Evolutionary conservation across 2,797 vertebrate species (phyloP).

Genomic region (Aulostomus chinensis): DNA sequence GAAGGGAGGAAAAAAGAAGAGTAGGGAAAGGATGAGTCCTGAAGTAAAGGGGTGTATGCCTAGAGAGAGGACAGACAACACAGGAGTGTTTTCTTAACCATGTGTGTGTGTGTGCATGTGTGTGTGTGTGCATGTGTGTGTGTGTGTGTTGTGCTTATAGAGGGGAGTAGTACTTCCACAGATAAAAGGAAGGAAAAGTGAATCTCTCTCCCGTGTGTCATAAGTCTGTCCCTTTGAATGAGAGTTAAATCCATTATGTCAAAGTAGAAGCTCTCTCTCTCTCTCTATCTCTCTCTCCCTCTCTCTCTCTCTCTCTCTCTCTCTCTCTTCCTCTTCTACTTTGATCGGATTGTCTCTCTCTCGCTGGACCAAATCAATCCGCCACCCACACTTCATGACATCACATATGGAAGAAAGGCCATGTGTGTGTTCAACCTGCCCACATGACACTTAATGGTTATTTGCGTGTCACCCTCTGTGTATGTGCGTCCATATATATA

Average conservation of each 20-base stretch:
- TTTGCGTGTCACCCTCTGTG: constrained; percentile 12
- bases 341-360: constrained; percentile 68
- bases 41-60: constrained; percentile 1
- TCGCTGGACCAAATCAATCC: constrained; percentile 61
- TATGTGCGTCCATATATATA: neutral
- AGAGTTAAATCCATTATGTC: constrained; percentile 73
- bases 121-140: constrained; percentile 10
- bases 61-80: neutral
- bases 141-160: neutral
- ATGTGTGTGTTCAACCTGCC: constrained; percentile 28
- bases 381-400: constrained; percentile 54
- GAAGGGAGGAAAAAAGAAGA: constrained; percentile 2
- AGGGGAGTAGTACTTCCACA: constrained; percentile 27
- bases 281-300: neutral
- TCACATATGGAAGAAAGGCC: constrained; percentile 38
- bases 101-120: constrained; percentile 28
- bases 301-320: neutral
- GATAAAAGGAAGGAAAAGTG: constrained; percentile 59
- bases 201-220: constrained; percentile 59
- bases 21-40: constrained; percentile 9
- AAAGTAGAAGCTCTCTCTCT: constrained; percentile 47
- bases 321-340: constrained; percentile 38
- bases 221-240: constrained; percentile 62
- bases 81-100: no score
- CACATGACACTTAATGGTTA: constrained; percentile 18